Evolutionary conservation across 2,113 vertebrate genomes (phyloP), one percentile per base, ranked within the genome.

Genomic region (Xiphias gladius): DNA sequence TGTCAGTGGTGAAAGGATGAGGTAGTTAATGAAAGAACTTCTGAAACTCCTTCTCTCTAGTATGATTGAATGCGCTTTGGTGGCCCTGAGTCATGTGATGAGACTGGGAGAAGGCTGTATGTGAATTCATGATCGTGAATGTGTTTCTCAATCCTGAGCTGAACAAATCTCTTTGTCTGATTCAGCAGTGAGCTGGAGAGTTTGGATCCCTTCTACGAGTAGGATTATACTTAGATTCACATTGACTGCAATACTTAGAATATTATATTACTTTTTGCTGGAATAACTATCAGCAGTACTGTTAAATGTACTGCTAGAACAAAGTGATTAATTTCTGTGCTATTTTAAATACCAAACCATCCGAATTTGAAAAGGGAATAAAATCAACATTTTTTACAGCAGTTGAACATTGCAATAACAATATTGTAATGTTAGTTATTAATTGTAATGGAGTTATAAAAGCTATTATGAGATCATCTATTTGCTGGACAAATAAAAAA

Each of bases 401-500:
- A 61, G 62, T 11, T 64, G 39, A n/a, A 48, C 30, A 22, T 48
- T 69, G 5, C 68, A 70, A 46, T 57, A 69, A 73, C 39, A 16
- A 59, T 32, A n/a, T 14, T 73, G 39, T 72, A 43, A 59, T 20
- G 13, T 8, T 58, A 57, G 52, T 74, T 62, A 80, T 83, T 67
- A 57, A 46, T 75, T 61, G 50, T 79, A 84, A 17, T 79, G 41
- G 19, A 58, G 66, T 57, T 52, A 58, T 76, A 76, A 76, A 79
- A 76, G 66, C 81, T 79, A 26, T 76, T 72, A 80, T 28, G 32
- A 77, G 80, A 65, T 70, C 6, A 20, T 66, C 50, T 76, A 20
- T 73, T 85, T 69, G 55, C 35, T 16, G 58, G 32, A 46, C 32
- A 41, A 28, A 79, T 69, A 85, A 81, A 80, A 80, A 81, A 82